phyloP scores from a whole-genome alignment of 2,888 invertebrate genomes.

The Bursaphelenchus okinawaensis region DNA sequence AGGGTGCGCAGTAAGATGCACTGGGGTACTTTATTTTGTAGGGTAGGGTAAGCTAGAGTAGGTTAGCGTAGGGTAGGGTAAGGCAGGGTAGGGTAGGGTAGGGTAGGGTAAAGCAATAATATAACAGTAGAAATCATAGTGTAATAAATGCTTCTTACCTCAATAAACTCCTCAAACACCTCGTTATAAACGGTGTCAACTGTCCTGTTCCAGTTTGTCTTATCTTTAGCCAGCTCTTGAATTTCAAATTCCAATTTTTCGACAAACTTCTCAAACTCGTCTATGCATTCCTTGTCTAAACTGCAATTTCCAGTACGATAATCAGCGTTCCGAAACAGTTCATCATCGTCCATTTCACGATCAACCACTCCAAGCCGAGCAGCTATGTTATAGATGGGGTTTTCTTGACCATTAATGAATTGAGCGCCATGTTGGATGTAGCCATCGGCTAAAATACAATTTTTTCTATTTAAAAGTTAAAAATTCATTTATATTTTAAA shows the following conservation, averaged over 20 bases:
- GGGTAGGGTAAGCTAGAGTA: too few species aligned
- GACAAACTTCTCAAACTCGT: conserved; percentile 23
- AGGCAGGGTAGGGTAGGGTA: too few species aligned
- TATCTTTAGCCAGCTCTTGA: conserved; percentile 14
- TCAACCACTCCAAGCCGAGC: conserved; percentile 27
- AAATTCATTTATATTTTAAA: not conserved
- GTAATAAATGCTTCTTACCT: too few species aligned
- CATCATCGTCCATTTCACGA: conserved; percentile 25
- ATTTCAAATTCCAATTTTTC: conserved; percentile 18
- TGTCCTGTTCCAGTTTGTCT: conserved; percentile 20
- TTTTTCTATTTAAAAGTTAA: not conserved
- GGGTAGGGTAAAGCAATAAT: too few species aligned
- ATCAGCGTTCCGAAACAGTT: conserved; percentile 18
- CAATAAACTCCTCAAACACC: conserved; percentile 17
- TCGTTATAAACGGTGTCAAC: conserved; percentile 19
- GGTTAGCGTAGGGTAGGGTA: too few species aligned
- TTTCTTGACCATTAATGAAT: conserved; percentile 47
- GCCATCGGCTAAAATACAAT: conserved; percentile 32
- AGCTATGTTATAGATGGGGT: conserved; percentile 48
- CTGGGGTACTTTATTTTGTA: too few species aligned
- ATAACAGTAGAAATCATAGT: too few species aligned
- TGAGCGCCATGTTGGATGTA: conserved; percentile 54
- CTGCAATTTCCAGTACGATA: conserved; percentile 16
- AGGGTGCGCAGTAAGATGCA: too few species aligned
- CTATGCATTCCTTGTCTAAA: conserved; percentile 11